phyloP scores from a whole-genome alignment of 2,888 invertebrate genomes.

The Peribatodes rhomboidaria region DNA sequence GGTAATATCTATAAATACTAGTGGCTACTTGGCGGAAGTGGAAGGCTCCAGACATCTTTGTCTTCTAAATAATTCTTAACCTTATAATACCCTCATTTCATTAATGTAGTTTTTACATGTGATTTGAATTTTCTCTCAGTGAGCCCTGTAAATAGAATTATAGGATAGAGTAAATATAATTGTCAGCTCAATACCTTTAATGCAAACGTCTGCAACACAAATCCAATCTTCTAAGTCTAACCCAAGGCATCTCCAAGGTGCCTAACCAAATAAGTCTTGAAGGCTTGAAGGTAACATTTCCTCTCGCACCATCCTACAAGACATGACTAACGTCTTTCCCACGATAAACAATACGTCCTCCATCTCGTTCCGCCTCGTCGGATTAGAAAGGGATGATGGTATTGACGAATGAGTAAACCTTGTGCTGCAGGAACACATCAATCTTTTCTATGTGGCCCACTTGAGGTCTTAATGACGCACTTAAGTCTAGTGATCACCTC shows the following conservation, averaged over 20 bases:
- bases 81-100: too few species aligned
- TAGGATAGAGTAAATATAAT: too few species aligned
- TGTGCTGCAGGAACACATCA: conserved; percentile 55
- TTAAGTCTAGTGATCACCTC: conserved; percentile 1
- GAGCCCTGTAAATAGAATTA: too few species aligned
- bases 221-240: conserved; percentile 18
- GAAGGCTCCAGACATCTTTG: too few species aligned
- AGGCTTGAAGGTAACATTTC: conserved; percentile 46
- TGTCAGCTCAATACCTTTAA: too few species aligned
- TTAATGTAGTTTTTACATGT: too few species aligned
- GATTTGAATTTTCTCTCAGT: too few species aligned
- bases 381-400: conserved; percentile 38
- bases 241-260: conserved; percentile 35
- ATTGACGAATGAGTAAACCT: conserved; percentile 53
- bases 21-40: too few species aligned
- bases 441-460: conserved; percentile 51
- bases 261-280: conserved; percentile 41
- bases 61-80: too few species aligned
- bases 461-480: conserved; percentile 30
- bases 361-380: conserved; percentile 29
- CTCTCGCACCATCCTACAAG: conserved; percentile 52
- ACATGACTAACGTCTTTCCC: conserved; percentile 72
- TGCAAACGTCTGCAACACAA: conserved; percentile 4
- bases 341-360: conserved; percentile 64
- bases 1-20: too few species aligned